Base-by-base conservation (phyloP, 2,888 invertebrate genomes). In the Nysson spinosus region DNA sequence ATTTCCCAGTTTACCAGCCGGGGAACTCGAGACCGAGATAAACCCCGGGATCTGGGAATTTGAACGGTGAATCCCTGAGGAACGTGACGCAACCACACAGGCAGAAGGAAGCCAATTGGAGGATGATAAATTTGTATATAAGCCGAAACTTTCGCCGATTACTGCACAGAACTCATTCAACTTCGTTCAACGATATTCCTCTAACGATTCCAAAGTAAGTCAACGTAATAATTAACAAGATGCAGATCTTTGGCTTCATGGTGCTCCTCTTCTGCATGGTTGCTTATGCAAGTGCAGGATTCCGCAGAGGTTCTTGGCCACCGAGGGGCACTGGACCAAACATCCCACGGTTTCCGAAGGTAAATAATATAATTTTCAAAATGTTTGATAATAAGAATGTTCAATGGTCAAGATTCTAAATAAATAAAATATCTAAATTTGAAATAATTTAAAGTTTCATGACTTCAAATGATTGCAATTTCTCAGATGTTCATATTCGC, bases 171-270 rank as follows among this genome's bases (percentile, higher is more conserved):
- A 9, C 7, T 49, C 57, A 1, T 3, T 28, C 19, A 49, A 24
- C 57, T 57, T 11, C 22, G 5, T 0, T 26, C 7, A 40, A 50
- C 39, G 24, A 2, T 39, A 30, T 28, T 20, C 44, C 40, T 16
- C 14, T 20, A 14, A 19, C 4, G n/a, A 14, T 1, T 28, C 4
- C 9, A 2, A 44, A 44, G 34, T 7, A n/a, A 54, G 28, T n/a
- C 1, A 34, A 50, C 0, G 30, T 0, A 26, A 24, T n/a, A n/a
- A 6, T 9, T 1, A 4, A 2, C 39, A 17, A 42, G 19, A 69
- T 69, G 69, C 67, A 54, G 32, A 50, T 37, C 44, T 32, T 62
- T 24, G 22, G 2, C 3, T 14, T 64, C 1, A 30, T 26, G 5
- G 6, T 69, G 1, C 46, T 17, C 0, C 19, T 54, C 0, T 37